Evolutionary conservation across 2,113 vertebrate genomes (phyloP).

Genomic region (Ciconia boyciana): DNA sequence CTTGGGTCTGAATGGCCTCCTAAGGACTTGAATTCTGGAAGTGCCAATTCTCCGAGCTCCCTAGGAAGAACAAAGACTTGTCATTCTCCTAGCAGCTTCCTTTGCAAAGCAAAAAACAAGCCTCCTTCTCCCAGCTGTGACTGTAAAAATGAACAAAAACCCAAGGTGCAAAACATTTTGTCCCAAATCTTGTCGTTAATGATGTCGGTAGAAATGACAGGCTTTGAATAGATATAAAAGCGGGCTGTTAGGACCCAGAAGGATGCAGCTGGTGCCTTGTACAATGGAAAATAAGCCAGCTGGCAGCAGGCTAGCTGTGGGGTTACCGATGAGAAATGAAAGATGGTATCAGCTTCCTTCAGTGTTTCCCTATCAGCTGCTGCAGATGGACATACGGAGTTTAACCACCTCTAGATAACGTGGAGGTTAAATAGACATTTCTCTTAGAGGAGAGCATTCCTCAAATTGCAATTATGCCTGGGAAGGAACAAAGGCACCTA

Average conservation of each 20-base stretch:
- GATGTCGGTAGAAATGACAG: constrained; percentile 39
- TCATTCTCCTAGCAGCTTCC: constrained; percentile 24
- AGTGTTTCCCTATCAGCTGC: constrained; percentile 36
- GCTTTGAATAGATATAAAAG: background rate
- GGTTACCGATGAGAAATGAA: constrained; percentile 28
- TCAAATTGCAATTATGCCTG: background rate
- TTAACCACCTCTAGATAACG: background rate
- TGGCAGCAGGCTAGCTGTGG: background rate
- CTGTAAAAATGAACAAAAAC: background rate
- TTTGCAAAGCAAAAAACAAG: constrained; percentile 14
- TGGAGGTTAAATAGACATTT: background rate
- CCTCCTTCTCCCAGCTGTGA: constrained; percentile 41
- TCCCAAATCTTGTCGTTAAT: constrained; percentile 10
- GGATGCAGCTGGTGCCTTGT: constrained; percentile 45
- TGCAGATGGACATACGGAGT: background rate
- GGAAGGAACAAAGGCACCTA: background rate
- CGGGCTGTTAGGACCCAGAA: constrained; percentile 27
- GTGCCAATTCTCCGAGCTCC: background rate
- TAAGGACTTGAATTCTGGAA: constrained; percentile 25
- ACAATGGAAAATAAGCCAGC: background rate
- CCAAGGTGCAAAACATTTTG: constrained; percentile 42
- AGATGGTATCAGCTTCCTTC: constrained; percentile 44
- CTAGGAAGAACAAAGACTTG: constrained; percentile 38
- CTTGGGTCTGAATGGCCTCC: constrained; percentile 5
- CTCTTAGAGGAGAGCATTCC: background rate